Conservation (phyloP, 2,888 invertebrate species). For the Panopea generosa region DNA sequence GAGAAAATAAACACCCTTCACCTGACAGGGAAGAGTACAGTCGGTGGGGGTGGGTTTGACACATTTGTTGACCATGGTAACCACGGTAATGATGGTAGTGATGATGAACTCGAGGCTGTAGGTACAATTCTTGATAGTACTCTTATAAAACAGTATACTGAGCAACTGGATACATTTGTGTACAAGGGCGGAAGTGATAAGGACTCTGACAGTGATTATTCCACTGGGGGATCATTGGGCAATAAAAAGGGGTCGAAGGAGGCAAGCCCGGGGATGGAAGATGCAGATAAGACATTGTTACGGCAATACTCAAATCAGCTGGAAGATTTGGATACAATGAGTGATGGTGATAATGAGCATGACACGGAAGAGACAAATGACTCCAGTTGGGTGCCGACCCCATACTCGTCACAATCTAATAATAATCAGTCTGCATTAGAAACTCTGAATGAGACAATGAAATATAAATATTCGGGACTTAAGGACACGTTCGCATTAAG, state of each 20-base stretch:
- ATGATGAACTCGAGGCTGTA: slow-evolving; percentile 51
- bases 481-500: slow-evolving; percentile 51
- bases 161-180: slow-evolving; percentile 51
- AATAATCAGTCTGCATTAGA: neutral
- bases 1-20: slow-evolving; percentile 52
- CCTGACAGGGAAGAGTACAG: slow-evolving; percentile 23
- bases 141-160: slow-evolving; percentile 50
- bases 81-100: slow-evolving; percentile 19
- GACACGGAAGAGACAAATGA: slow-evolving; percentile 4
- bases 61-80: slow-evolving; percentile 50
- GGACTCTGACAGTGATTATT: slow-evolving; percentile 42
- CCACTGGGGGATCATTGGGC: slow-evolving; percentile 25
- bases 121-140: slow-evolving; percentile 51
- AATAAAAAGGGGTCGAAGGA: neutral
- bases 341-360: slow-evolving; percentile 8
- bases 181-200: slow-evolving; percentile 47
- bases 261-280: neutral
- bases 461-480: slow-evolving; percentile 53
- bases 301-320: slow-evolving; percentile 46
- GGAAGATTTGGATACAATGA: slow-evolving; percentile 15
- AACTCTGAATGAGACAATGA: slow-evolving; percentile 9
- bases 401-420: too few relatives aligned
- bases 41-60: neutral
- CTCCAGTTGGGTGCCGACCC: neutral
- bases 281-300: slow-evolving; percentile 37